phyloP scores from a whole-genome alignment of 2,888 invertebrate species.

The Pecten maximus region DNA sequence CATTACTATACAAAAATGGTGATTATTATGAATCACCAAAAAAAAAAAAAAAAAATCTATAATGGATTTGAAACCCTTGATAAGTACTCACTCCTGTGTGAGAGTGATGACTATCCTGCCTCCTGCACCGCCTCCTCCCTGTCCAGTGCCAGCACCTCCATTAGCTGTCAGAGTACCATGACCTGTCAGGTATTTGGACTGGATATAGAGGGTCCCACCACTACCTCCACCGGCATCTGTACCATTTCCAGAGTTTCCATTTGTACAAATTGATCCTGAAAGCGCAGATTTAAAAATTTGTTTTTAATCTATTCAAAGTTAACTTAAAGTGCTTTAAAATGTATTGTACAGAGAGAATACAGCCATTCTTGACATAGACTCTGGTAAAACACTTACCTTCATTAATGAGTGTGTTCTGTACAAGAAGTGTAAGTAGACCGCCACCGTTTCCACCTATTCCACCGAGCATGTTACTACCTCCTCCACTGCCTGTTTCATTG shows the following conservation, averaged over 20 bases:
- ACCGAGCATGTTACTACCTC: constrained; percentile 62
- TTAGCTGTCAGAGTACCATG: constrained; percentile 62
- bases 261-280: constrained; percentile 66
- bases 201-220: constrained; percentile 66
- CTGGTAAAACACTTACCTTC: constrained; percentile 62
- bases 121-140: constrained; percentile 71
- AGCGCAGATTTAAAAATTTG: constrained; percentile 6
- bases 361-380: no score
- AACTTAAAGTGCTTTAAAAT: no score
- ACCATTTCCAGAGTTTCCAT: constrained; percentile 63
- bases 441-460: constrained; percentile 72
- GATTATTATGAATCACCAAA: no score
- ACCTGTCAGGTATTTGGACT: constrained; percentile 58
- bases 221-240: constrained; percentile 68
- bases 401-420: constrained; percentile 59
- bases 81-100: constrained; percentile 53
- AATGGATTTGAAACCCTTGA: background rate
- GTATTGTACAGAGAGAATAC: no score
- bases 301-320: no score
- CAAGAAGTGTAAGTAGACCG: constrained; percentile 68
- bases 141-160: constrained; percentile 64
- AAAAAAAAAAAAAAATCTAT: no score
- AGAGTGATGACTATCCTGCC: constrained; percentile 65
- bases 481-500: constrained; percentile 69
- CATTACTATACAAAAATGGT: no score